Percentiles rank a stretch among this genome's conserved stretches.
Evolutionary conservation across 2,888 invertebrate genomes (phyloP).

Genomic region (Strigamia maritima): DNA sequence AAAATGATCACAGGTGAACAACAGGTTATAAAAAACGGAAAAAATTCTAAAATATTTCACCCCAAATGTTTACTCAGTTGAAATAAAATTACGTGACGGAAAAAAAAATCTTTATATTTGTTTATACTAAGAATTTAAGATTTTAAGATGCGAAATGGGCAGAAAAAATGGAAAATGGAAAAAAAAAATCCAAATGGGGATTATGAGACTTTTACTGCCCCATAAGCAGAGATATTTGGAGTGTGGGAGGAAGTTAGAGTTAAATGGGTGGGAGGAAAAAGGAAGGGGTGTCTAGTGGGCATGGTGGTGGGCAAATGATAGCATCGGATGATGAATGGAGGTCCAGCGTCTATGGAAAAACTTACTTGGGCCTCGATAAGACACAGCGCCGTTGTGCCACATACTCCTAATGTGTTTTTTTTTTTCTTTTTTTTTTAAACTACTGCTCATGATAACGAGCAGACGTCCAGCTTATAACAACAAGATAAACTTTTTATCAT

Average conservation of each 20-base stretch:
- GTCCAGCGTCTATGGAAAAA: conserved; percentile 36
- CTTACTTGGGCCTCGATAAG: conserved; percentile 32
- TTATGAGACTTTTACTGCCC: conserved; percentile 15
- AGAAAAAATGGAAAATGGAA: not conserved
- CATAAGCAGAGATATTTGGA: not conserved
- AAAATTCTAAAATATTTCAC: not conserved
- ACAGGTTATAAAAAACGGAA: not conserved
- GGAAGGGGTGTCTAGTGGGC: conserved; percentile 7
- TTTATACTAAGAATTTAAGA: not conserved
- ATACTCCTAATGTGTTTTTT: conserved; percentile 35
- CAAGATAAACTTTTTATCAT: conserved; percentile 5
- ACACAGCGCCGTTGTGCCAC: conserved; percentile 5
- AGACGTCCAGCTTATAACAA: conserved; percentile 15
- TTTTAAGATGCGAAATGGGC: not conserved
- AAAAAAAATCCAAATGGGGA: not conserved
- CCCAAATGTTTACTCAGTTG: not conserved
- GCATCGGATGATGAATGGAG: conserved; percentile 37
- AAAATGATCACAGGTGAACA: not conserved
- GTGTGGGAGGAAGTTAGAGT: conserved; percentile 4
- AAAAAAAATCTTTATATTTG: not conserved
- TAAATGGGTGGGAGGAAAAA: conserved; percentile 5
- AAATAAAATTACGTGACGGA: not conserved
- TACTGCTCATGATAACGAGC: conserved; percentile 6
- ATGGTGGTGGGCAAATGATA: conserved; percentile 8
- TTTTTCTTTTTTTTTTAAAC: not conserved